Evolutionary conservation across 1,140 invertebrate genomes (phyloP).

Genomic region (Sitobion miscanthi): DNA sequence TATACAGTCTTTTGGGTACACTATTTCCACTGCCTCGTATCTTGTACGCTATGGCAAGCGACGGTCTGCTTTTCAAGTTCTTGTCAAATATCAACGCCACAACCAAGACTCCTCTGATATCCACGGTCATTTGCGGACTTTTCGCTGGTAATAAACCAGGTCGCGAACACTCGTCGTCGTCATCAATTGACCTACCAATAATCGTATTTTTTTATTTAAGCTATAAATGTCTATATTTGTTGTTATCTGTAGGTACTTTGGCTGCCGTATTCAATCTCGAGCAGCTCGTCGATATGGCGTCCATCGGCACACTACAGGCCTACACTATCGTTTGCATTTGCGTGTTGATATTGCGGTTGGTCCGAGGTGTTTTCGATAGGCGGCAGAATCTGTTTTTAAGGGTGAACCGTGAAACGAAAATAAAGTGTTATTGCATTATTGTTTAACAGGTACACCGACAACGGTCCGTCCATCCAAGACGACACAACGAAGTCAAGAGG

Average conservation of each 20-base stretch:
- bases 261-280: constrained; percentile 85
- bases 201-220: neutral
- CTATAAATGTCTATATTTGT: neutral
- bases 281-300: constrained; percentile 93
- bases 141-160: constrained; percentile 58
- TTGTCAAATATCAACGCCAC: constrained; percentile 71
- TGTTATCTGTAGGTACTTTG: constrained; percentile 71
- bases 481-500: neutral
- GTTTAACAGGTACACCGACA: constrained; percentile 31
- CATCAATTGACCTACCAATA: neutral
- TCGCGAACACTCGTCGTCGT: neutral
- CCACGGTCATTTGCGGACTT: constrained; percentile 60
- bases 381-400: neutral
- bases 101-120: constrained; percentile 60
- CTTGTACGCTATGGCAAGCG: constrained; percentile 86
- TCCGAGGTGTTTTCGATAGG: neutral
- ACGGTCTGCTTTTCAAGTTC: constrained; percentile 83
- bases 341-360: constrained; percentile 81
- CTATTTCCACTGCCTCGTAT: constrained; percentile 85
- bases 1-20: constrained; percentile 77
- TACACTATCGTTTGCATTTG: constrained; percentile 91
- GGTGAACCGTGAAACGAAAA: neutral
- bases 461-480: neutral
- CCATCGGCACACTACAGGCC: constrained; percentile 90
- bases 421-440: neutral